phyloP scores from a whole-genome alignment of 2,113 vertebrate genomes.

The Myanophis thanlyinensis region DNA sequence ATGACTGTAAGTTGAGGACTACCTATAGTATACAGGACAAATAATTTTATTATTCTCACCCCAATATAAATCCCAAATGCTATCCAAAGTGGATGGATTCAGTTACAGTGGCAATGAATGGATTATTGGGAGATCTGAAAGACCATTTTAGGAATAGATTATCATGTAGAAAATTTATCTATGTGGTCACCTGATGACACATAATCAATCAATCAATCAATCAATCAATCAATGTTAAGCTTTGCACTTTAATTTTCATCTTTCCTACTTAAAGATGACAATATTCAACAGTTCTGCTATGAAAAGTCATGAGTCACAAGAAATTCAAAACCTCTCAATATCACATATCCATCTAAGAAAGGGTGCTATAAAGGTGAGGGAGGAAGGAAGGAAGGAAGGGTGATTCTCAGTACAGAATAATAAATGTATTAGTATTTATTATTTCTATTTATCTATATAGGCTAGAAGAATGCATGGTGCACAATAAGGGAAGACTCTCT shows the following conservation, averaged over 20 bases:
- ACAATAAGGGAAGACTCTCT: not conserved
- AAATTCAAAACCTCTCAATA: not conserved
- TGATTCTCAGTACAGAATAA: not conserved
- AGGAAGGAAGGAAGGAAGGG: not conserved
- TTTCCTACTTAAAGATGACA: not conserved
- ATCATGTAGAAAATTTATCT: not conserved
- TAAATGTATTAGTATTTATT: not conserved
- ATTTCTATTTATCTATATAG: not conserved
- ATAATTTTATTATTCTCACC: not conserved
- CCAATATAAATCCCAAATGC: not conserved
- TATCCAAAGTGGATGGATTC: not conserved
- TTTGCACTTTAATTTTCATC: not conserved
- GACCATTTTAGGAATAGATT: not conserved
- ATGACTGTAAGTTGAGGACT: too few species aligned
- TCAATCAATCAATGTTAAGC: not conserved
- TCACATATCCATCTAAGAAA: not conserved
- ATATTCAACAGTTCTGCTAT: not conserved
- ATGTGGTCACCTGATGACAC: not conserved
- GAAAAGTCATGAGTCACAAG: not conserved
- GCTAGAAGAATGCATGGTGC: not conserved
- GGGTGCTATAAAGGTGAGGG: not conserved
- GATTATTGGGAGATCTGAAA: not conserved
- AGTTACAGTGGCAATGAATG: not conserved
- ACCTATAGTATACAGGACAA: not conserved
- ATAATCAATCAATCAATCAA: not conserved